These are phyloP conservation scores for Acyrthosiphon pisum DNA, from an alignment of 1,140 invertebrate species.

Conservation along the genomic window DNA sequence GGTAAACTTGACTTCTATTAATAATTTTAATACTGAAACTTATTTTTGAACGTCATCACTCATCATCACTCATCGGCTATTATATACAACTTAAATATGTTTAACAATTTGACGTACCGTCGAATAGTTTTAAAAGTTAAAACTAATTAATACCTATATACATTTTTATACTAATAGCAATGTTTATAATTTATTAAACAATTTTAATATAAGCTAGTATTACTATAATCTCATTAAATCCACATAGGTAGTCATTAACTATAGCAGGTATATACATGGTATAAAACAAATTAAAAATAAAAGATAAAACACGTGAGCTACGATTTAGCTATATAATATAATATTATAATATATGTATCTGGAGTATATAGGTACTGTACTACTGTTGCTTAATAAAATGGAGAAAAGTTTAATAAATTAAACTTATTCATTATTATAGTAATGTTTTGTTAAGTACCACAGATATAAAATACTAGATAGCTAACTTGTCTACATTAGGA, in stretches of 20 bases:
- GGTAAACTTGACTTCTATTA: constrained; percentile 15
- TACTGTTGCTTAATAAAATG: neutral
- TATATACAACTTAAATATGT: neutral
- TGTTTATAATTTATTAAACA: neutral
- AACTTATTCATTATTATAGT: neutral
- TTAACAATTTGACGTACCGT: neutral
- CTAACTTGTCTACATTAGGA: no score
- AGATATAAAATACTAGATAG: no score
- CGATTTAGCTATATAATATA: neutral
- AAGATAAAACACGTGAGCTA: neutral
- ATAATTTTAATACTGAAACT: neutral
- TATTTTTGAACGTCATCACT: neutral
- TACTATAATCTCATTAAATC: neutral
- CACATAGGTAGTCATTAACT: neutral
- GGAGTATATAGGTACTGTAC: neutral
- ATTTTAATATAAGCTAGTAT: neutral
- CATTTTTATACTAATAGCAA: neutral
- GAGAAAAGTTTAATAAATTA: no score
- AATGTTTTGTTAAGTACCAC: neutral
- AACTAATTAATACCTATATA: neutral
- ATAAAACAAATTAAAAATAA: neutral
- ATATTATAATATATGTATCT: neutral
- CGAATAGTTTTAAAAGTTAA: neutral
- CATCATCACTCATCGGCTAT: neutral
- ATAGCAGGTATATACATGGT: neutral